Percentiles rank a stretch among this genome's conserved stretches.
These are phyloP conservation scores for Drosophila kanekoi DNA, from an alignment of 2,888 invertebrate species.

Conservation along the genomic window DNA sequence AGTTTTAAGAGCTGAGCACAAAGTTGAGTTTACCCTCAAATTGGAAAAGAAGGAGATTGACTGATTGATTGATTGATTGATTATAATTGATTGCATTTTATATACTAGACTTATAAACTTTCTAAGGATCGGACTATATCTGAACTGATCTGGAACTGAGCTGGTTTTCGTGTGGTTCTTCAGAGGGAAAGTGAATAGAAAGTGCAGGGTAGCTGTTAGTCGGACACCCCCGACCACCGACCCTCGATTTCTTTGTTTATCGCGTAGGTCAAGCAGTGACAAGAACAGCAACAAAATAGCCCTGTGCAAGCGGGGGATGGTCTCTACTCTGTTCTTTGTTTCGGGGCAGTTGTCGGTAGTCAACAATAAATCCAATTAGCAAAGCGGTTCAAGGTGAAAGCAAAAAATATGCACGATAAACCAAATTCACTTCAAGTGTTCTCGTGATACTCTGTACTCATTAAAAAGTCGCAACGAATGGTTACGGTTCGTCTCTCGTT, in stretches of 20 bases:
- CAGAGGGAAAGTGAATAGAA: too few species aligned
- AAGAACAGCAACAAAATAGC: background rate
- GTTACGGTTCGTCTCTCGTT: too few species aligned
- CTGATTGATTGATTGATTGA: too few species aligned
- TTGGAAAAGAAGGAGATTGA: too few species aligned
- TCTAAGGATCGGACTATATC: too few species aligned
- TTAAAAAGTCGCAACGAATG: too few species aligned
- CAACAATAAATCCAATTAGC: slow-evolving; percentile 78
- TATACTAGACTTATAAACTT: too few species aligned
- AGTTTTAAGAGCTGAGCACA: too few species aligned
- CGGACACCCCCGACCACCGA: background rate
- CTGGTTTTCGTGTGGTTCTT: background rate
- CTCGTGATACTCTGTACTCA: slow-evolving; percentile 4
- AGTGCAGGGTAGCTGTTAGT: slow-evolving; percentile 9
- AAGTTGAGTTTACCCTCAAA: too few species aligned
- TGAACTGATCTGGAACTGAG: too few species aligned
- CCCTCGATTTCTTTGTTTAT: slow-evolving; percentile 8
- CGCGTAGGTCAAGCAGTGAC: slow-evolving; percentile 27
- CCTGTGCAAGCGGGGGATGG: background rate
- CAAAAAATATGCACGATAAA: slow-evolving; percentile 66
- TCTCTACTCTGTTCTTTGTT: slow-evolving; percentile 13
- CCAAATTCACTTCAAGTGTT: slow-evolving; percentile 45
- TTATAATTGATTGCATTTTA: too few species aligned
- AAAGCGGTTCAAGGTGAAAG: slow-evolving; percentile 67
- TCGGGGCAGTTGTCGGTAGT: slow-evolving; percentile 65